These are phyloP conservation scores for Drosophila histrio DNA, from an alignment of 2,888 invertebrate genomes.

Conservation along the genomic window DNA sequence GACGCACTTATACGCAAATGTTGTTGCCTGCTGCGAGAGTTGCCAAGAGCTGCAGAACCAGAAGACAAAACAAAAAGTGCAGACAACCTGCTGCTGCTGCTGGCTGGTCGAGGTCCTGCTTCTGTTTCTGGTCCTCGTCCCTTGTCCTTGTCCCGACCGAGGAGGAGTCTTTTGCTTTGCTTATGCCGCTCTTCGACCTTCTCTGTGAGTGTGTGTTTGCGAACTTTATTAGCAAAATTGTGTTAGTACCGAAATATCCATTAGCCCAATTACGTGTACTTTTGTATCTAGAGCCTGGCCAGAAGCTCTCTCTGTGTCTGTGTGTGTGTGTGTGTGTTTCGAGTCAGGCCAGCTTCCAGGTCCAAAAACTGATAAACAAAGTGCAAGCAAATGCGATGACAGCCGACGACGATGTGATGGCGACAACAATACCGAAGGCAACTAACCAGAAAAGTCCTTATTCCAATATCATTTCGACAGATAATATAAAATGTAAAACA, in stretches of 20 bases:
- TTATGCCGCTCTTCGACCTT: slow-evolving; percentile 27
- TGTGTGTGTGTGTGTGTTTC: not conserved
- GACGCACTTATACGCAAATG: slow-evolving; percentile 69
- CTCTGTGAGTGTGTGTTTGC: slow-evolving; percentile 59
- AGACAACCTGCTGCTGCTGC: slow-evolving; percentile 55
- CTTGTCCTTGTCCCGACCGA: not conserved
- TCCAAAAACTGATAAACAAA: slow-evolving; percentile 54
- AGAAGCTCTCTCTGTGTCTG: not conserved
- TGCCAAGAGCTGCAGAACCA: slow-evolving; percentile 28
- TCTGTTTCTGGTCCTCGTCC: slow-evolving; percentile 12
- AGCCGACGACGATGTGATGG: slow-evolving; percentile 28
- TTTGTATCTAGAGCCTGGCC: slow-evolving; percentile 58
- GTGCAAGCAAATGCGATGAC: slow-evolving; percentile 54
- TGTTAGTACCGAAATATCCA: slow-evolving; percentile 79
- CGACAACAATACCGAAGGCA: slow-evolving; percentile 32
- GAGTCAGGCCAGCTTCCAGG: not conserved
- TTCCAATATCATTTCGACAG: not conserved
- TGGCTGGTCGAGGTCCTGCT: slow-evolving; percentile 25
- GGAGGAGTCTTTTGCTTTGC: slow-evolving; percentile 28
- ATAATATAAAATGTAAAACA: not conserved
- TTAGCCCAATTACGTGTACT: slow-evolving; percentile 79
- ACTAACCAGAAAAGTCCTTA: slow-evolving; percentile 9
- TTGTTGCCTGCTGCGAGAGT: slow-evolving; percentile 38
- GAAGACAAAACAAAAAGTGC: slow-evolving; percentile 62
- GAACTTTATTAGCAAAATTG: slow-evolving; percentile 79